Evolutionary conservation across 2,888 invertebrate species (phyloP).

Genomic region (Lacanobia wlatinum): DNA sequence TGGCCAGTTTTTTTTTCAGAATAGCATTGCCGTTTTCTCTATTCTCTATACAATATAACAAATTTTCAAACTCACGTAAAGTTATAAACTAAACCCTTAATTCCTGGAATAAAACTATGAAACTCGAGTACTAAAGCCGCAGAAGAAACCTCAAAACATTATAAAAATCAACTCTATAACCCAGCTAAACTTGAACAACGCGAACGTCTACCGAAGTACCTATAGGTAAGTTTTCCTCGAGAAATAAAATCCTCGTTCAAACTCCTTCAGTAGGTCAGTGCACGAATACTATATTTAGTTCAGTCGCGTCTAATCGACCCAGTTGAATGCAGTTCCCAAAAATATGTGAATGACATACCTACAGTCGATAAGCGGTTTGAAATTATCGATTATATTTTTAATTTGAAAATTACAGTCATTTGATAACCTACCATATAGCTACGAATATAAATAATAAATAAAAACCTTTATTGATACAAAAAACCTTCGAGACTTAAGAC

Average conservation of each 20-base stretch:
- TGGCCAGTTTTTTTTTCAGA: no score
- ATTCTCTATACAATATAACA: no score
- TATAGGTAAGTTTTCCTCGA: slow-evolving; percentile 17
- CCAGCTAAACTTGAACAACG: slow-evolving; percentile 5
- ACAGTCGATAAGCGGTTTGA: slow-evolving; percentile 28
- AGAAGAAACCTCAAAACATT: slow-evolving; percentile 1
- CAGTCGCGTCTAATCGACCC: slow-evolving; percentile 74
- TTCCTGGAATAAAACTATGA: not conserved
- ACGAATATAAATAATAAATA: no score
- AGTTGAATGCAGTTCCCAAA: slow-evolving; percentile 77
- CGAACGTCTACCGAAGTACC: not conserved
- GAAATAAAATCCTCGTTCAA: slow-evolving; percentile 46
- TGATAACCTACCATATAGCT: no score
- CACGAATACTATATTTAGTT: slow-evolving; percentile 71
- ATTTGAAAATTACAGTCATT: not conserved
- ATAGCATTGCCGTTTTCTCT: no score
- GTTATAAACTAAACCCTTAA: not conserved
- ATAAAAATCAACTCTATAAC: not conserved
- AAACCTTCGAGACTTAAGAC: no score
- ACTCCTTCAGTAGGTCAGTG: slow-evolving; percentile 71
- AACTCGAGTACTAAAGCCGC: not conserved
- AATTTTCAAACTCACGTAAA: no score
- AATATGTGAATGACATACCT: slow-evolving; percentile 62
- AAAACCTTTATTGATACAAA: no score
- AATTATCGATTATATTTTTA: not conserved